Percentiles rank a stretch among this genome's conserved stretches.
These are phyloP conservation scores for Pyrochroa serraticornis DNA, from an alignment of 2,888 invertebrate genomes.

Conservation along the genomic window DNA sequence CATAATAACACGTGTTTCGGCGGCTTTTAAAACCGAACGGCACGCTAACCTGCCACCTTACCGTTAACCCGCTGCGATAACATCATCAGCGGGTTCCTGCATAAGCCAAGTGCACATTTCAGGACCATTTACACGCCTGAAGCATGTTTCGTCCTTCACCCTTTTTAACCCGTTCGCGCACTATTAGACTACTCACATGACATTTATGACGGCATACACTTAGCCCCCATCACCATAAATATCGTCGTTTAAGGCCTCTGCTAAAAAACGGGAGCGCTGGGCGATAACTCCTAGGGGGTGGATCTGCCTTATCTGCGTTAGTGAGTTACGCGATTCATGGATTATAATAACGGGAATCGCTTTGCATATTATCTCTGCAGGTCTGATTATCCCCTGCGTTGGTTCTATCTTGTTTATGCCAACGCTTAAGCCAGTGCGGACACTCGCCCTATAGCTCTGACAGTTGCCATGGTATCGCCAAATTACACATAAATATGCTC, in stretches of 20 bases:
- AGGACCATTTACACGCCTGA: slow-evolving; percentile 19
- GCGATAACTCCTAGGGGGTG: neutral
- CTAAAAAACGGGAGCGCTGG: neutral
- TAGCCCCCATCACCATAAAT: neutral
- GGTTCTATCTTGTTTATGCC: slow-evolving; percentile 55
- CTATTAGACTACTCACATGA: slow-evolving; percentile 22
- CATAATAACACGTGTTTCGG: slow-evolving; percentile 41
- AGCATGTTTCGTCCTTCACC: slow-evolving; percentile 29
- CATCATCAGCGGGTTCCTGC: slow-evolving; percentile 23
- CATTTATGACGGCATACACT: slow-evolving; percentile 33
- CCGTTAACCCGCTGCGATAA: slow-evolving; percentile 25
- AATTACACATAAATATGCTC: slow-evolving; percentile 49
- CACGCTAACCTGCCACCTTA: slow-evolving; percentile 23
- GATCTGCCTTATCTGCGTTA: slow-evolving; percentile 9
- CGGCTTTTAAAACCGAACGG: slow-evolving; percentile 24
- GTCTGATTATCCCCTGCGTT: slow-evolving; percentile 51
- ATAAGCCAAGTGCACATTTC: slow-evolving; percentile 7
- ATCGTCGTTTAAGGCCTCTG: no score
- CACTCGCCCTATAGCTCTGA: slow-evolving; percentile 32
- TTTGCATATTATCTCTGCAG: slow-evolving; percentile 55
- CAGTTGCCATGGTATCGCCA: slow-evolving; percentile 41
- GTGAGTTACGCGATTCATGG: slow-evolving; percentile 58
- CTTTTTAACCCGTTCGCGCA: slow-evolving; percentile 30
- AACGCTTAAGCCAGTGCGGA: slow-evolving; percentile 42
- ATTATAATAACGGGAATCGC: slow-evolving; percentile 58